Conservation (phyloP, 2,888 invertebrate genomes). For the Agrotis puta region DNA sequence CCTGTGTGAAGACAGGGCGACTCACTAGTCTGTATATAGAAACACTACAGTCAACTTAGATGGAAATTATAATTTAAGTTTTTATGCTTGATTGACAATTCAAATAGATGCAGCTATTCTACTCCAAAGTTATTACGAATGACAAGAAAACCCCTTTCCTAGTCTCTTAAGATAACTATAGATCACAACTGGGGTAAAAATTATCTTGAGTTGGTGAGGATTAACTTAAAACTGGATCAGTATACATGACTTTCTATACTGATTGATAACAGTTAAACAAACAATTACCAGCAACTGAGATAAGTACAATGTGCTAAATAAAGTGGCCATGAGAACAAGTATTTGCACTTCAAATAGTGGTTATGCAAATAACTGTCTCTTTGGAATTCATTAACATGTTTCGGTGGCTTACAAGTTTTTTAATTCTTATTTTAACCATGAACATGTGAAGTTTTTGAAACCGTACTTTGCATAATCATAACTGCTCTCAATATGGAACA, state of each 20-base stretch:
- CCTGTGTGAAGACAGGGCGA: too few relatives aligned
- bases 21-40: neutral
- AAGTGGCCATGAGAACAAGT: conserved; percentile 32
- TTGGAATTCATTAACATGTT: conserved; percentile 6
- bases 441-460: too few relatives aligned
- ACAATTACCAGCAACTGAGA: conserved; percentile 39
- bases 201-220: conserved; percentile 19
- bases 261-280: conserved; percentile 59
- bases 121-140: conserved; percentile 11
- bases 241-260: conserved; percentile 53
- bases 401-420: neutral
- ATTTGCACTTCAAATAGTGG: conserved; percentile 11
- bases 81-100: conserved; percentile 31
- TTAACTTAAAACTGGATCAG: conserved; percentile 45
- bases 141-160: neutral
- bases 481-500: too few relatives aligned
- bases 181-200: conserved; percentile 14
- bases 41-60: neutral
- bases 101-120: conserved; percentile 35
- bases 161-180: neutral
- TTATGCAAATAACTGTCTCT: neutral
- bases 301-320: conserved; percentile 51
- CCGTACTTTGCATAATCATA: too few relatives aligned
- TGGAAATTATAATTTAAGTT: conserved; percentile 1
- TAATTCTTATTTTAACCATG: neutral